phyloP scores from a whole-genome alignment of 2,888 invertebrate genomes.

The Drosophila paracracens region DNA sequence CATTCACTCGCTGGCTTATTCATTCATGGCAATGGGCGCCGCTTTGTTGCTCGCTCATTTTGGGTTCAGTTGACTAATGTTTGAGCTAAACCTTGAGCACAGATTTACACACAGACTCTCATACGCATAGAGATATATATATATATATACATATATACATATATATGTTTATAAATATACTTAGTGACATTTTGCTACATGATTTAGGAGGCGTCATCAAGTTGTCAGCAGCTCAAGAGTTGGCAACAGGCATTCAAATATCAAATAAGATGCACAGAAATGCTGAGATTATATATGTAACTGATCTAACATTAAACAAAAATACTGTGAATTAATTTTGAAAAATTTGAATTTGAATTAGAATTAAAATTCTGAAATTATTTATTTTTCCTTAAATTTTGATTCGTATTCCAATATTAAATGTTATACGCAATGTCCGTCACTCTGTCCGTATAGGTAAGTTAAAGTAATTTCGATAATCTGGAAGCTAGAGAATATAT shows the following conservation, averaged over 20 bases:
- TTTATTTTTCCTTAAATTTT: neutral
- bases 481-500: neutral
- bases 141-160: neutral
- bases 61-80: conserved; percentile 73
- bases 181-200: conserved; percentile 21
- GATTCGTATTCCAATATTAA: neutral
- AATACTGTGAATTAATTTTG: neutral
- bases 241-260: conserved; percentile 42
- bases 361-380: neutral
- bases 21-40: conserved; percentile 56
- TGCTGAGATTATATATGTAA: neutral
- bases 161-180: neutral
- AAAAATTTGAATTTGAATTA: neutral
- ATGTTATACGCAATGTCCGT: neutral
- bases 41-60: conserved; percentile 75
- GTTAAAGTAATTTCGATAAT: neutral
- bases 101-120: conserved; percentile 24
- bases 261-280: conserved; percentile 39
- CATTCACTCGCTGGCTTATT: conserved; percentile 48
- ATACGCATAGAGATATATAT: neutral
- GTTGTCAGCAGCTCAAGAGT: conserved; percentile 48
- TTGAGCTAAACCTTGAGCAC: conserved; percentile 67
- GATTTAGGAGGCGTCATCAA: conserved; percentile 49
- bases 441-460: neutral
- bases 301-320: neutral